Evolutionary conservation across 1,140 invertebrate genomes (phyloP), one percentile per base, ranked within the genome.

Genomic region (Zaprionus ornatus): DNA sequence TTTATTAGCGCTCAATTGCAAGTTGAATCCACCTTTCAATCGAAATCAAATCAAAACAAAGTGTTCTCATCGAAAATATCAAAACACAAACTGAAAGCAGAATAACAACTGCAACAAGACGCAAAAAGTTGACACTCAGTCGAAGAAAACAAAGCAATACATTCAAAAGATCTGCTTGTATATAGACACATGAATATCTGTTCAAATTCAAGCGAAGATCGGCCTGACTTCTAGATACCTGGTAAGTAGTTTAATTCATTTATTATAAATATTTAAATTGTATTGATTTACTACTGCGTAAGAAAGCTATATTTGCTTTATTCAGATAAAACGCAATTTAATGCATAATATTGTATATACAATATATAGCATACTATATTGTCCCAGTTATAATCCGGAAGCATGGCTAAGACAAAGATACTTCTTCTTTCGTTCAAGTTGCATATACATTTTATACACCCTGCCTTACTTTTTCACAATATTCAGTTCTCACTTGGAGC

Each of bases 61-160:
- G 40, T 32, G 32, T 52, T 56, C 4, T 3, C 27, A 61, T 37
- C 13, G 1, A 25, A 50, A 61, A 60, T 37, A 67, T 19, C 37
- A 68, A 73, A 59, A 50, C 45, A 32, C 27, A 68, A 27, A n/a
- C 45, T 15, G 62, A 63, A 70, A 63, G 37, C 27, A 32, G 13
- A 65, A 25, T 25, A 29, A n/a, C 23, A 55, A 64, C 32, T 75
- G 50, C 65, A 71, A 52, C 48, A 70, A 65, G 48, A 74, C 52
- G 64, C 54, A 68, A 57, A 76, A 73, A 12, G 45, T 45, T 56
- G 42, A 56, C 6, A 40, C 21, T 23, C n/a, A 4, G 67, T 52
- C 32, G 32, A 54, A 54, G 54, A 29, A 27, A 82, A 82, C 52
- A 74, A 69, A 71, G 74, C 52, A n/a, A 73, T 45, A 76, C 50